Conservation (phyloP, 64 coral and sea anemone species). For the Porites lutea region DNA sequence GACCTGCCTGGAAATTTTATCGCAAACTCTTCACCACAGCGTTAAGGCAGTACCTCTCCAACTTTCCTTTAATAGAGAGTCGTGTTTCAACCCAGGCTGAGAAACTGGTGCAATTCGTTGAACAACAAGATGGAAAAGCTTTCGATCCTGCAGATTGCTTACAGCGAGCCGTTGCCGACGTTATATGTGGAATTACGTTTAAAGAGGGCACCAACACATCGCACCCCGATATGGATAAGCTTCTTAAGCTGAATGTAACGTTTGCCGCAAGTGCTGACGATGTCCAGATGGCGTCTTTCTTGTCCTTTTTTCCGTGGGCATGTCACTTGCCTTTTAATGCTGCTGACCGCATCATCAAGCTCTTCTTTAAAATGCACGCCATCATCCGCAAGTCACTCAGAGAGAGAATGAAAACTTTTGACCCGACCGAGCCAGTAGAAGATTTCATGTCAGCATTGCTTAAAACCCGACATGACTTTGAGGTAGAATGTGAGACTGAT, state of each 20-base stretch:
- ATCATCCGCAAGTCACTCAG: not conserved
- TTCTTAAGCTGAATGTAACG: not conserved
- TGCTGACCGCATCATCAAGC: not conserved
- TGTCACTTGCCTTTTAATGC: slow-evolving; percentile 28
- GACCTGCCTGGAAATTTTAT: slow-evolving; percentile 65
- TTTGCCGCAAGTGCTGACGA: not conserved
- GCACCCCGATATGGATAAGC: slow-evolving; percentile 15
- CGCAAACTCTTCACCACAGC: slow-evolving; percentile 66
- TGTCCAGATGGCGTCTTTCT: not conserved
- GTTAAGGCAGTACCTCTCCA: slow-evolving; percentile 48
- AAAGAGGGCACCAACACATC: not conserved
- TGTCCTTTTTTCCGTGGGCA: slow-evolving; percentile 32
- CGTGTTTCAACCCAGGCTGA: slow-evolving; percentile 27
- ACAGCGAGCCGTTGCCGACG: slow-evolving; percentile 30
- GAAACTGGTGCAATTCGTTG: slow-evolving; percentile 41
- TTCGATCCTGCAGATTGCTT: slow-evolving; percentile 48
- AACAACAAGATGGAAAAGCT: slow-evolving; percentile 16
- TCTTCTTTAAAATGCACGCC: slow-evolving; percentile 11
- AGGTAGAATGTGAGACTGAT: not conserved
- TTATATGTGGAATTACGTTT: slow-evolving; percentile 52
- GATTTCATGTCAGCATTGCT: slow-evolving; percentile 41
- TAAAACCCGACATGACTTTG: slow-evolving; percentile 10
- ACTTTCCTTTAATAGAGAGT: slow-evolving; percentile 36
- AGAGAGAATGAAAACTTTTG: slow-evolving; percentile 13
- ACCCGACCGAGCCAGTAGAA: slow-evolving; percentile 18